phyloP scores from a whole-genome alignment of 2,888 invertebrate genomes.

The Euspilapteryx auroguttella region DNA sequence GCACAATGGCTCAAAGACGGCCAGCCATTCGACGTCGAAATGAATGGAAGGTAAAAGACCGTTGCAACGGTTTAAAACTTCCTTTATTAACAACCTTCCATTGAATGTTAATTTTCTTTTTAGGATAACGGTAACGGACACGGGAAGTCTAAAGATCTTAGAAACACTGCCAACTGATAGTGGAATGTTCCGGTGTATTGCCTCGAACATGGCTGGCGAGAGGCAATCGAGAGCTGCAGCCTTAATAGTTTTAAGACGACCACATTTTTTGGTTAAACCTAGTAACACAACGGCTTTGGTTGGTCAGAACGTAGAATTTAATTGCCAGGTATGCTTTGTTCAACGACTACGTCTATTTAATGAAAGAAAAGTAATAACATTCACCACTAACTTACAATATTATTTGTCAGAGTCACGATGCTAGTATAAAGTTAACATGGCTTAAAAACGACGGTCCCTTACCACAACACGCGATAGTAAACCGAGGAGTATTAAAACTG shows the following conservation, averaged over 20 bases:
- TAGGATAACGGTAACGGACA: conserved; percentile 80
- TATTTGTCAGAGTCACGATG: conserved; percentile 43
- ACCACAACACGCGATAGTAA: conserved; percentile 39
- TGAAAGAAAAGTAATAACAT: too few relatives aligned
- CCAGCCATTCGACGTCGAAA: conserved; percentile 62
- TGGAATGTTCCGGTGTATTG: conserved; percentile 89
- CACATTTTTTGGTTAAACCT: conserved; percentile 84
- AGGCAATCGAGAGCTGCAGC: conserved; percentile 81
- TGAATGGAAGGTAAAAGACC: conserved; percentile 63
- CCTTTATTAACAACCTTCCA: too few relatives aligned
- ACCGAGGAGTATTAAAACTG: conserved; percentile 65
- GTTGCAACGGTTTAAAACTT: too few relatives aligned
- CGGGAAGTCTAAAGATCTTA: conserved; percentile 87
- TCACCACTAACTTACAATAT: too few relatives aligned
- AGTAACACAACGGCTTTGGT: conserved; percentile 81
- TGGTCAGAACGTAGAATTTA: conserved; percentile 83
- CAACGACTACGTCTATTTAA: conserved; percentile 1
- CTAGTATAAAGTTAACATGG: conserved; percentile 51
- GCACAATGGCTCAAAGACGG: conserved; percentile 88
- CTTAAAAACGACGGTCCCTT: conserved; percentile 44
- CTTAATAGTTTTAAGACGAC: conserved; percentile 83
- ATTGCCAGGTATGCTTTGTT: conserved; percentile 67
- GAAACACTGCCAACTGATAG: conserved; percentile 88
- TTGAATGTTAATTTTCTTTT: too few relatives aligned
- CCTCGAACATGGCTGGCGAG: conserved; percentile 87